Evolutionary conservation across 2,888 invertebrate genomes (phyloP), one percentile per base, ranked within the genome.

Genomic region (Malthinus seriepunctatus): DNA sequence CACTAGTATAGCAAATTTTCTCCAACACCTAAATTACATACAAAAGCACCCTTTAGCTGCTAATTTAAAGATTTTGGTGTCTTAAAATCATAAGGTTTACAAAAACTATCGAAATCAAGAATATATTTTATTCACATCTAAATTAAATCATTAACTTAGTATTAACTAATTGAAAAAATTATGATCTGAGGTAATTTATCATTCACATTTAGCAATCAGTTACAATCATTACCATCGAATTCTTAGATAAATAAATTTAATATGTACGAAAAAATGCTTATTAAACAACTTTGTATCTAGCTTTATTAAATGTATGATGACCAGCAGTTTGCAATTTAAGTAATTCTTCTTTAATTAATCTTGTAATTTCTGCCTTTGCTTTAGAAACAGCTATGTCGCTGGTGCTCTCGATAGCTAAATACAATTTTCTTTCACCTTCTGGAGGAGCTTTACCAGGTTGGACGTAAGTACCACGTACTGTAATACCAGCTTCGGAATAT

Each of bases 401-500:
- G 2, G 97, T 96, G 70, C 97, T 97, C 77, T 99, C 98, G 69
- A 99, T 97, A n/a, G 97, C 97, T 66, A 99, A 84, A 79, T 97
- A 99, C 0, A 99, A 82, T 75, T 97, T 98, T 12, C 97, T 82
- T 72, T 99, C 98, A 23, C 95, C 95, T 66, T 95, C 95, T 0
- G 95, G 94, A 0, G 94, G 90, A 9, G 85, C 82, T 77, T 96
- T 95, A 58, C 96, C 96, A 1, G 91, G 87, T 0, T 90, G 90
- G 8, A 95, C 95, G 74, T 94, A 95, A 0, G 97, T 97, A n/a
- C 99, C 99, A 39, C 98, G 86, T 0, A 99, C 99, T 0, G 98
- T 97, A 63, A 99, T 91, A 34, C 99, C 99, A 0, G 98, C 99
- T 78, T 99, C 99, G 0, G 97, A 97, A 79, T 97, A 98, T 78